A percentile compares a stretch with the other conserved stretches of the same genome.
These are phyloP conservation scores for Acanthurus leucopareius DNA, from an alignment of 2,797 vertebrate genomes.

Conservation along the genomic window DNA sequence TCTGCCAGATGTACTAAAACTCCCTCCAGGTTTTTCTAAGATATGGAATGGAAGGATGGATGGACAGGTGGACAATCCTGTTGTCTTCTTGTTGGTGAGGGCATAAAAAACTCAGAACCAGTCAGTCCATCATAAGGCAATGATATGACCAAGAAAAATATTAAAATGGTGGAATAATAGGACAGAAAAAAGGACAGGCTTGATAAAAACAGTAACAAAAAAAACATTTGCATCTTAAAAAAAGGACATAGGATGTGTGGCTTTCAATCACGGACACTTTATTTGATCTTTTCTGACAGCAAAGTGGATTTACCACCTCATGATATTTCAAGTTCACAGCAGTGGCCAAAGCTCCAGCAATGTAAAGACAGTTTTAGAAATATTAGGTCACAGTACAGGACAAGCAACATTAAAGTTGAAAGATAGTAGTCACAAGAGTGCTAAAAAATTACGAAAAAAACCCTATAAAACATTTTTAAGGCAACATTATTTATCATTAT, in stretches of 20 bases:
- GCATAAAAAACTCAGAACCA: neutral
- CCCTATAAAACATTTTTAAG: slow-evolving; percentile 2
- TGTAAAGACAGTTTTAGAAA: slow-evolving; percentile 12
- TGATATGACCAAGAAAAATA: neutral
- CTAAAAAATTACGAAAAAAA: neutral
- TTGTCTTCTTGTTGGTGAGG: too few relatives aligned
- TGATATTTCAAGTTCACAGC: slow-evolving; percentile 9
- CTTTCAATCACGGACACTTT: slow-evolving; percentile 37
- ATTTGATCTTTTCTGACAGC: slow-evolving; percentile 38
- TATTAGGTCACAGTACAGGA: neutral
- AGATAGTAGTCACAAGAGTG: neutral
- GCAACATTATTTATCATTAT: neutral
- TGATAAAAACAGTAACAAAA: neutral
- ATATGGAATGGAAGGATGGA: too few relatives aligned
- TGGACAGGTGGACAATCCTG: too few relatives aligned
- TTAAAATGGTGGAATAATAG: neutral
- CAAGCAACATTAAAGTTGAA: neutral
- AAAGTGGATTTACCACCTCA: slow-evolving; percentile 10
- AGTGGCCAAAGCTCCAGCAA: neutral
- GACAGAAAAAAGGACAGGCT: neutral
- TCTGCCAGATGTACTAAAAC: too few relatives aligned
- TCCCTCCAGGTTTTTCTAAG: too few relatives aligned
- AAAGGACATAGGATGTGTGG: neutral
- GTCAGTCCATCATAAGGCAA: neutral
- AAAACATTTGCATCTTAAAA: neutral